A percentile compares a stretch with the other conserved stretches of the same genome.
These are phyloP conservation scores for Ctena decussata DNA, from an alignment of 2,888 invertebrate species.

Conservation along the genomic window DNA sequence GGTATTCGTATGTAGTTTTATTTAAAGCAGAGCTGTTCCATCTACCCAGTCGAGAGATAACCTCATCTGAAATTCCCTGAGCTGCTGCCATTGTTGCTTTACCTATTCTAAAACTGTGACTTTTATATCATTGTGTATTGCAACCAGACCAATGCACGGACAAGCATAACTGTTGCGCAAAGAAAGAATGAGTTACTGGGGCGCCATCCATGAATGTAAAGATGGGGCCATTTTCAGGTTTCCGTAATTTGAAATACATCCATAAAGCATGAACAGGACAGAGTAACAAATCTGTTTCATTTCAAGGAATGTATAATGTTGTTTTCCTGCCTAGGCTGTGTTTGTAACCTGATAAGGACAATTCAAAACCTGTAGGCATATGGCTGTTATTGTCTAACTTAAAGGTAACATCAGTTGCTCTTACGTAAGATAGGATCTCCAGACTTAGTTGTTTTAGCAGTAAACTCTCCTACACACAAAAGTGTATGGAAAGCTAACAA, in stretches of 20 bases:
- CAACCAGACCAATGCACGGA: not conserved
- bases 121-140: not conserved
- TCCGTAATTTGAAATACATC: not conserved
- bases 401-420: not conserved
- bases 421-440: not conserved
- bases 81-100: not conserved
- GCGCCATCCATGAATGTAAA: not conserved
- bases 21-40: not conserved
- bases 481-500: constrained; percentile 10
- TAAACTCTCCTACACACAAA: constrained; percentile 4
- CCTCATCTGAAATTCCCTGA: not conserved
- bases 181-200: not conserved
- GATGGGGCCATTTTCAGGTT: not conserved
- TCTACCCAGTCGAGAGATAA: not conserved
- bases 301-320: not conserved
- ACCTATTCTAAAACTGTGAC: constrained; percentile 18
- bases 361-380: not conserved
- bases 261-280: constrained; percentile 2
- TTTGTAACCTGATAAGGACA: not conserved
- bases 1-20: constrained; percentile 5
- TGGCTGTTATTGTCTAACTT: not conserved
- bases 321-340: not conserved
- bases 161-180: not conserved
- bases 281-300: not conserved
- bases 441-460: not conserved